Evolutionary conservation across 2,113 vertebrate species (phyloP).

Genomic region (Butorides virescens): DNA sequence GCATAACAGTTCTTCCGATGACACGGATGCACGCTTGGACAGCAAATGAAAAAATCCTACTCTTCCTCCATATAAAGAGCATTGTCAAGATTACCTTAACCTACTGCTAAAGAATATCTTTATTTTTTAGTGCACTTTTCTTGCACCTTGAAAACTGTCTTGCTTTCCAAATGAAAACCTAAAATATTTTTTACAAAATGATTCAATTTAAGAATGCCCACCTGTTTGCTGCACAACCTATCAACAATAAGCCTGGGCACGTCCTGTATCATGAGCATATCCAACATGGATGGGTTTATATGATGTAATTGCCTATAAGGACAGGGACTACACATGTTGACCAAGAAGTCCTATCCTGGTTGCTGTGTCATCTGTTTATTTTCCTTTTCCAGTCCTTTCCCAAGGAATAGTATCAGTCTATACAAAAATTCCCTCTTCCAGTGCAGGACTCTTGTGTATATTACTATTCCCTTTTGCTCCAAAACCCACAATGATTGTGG

Average conservation of each 20-base stretch:
- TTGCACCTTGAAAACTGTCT: not conserved
- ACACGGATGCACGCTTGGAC: not conserved
- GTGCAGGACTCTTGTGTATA: not conserved
- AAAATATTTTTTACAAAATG: not conserved
- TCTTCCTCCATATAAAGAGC: not conserved
- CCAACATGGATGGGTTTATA: not conserved
- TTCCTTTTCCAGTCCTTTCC: not conserved
- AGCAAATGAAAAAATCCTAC: not conserved
- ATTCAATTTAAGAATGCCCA: not conserved
- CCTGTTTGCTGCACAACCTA: not conserved
- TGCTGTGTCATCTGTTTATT: not conserved
- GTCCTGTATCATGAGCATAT: not conserved
- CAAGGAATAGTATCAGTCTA: not conserved
- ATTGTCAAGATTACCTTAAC: not conserved
- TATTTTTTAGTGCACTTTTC: not conserved
- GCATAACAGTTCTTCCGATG: not conserved
- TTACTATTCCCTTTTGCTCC: not conserved
- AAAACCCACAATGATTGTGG: not conserved
- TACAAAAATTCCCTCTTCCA: not conserved
- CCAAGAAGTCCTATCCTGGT: not conserved
- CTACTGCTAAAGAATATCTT: not conserved
- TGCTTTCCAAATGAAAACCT: not conserved
- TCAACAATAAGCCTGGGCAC: not conserved
- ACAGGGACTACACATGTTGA: not conserved
- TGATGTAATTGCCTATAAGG: not conserved